These are phyloP conservation scores for Heterodera carotae DNA, from an alignment of 1,140 invertebrate species.

Conservation along the genomic window DNA sequence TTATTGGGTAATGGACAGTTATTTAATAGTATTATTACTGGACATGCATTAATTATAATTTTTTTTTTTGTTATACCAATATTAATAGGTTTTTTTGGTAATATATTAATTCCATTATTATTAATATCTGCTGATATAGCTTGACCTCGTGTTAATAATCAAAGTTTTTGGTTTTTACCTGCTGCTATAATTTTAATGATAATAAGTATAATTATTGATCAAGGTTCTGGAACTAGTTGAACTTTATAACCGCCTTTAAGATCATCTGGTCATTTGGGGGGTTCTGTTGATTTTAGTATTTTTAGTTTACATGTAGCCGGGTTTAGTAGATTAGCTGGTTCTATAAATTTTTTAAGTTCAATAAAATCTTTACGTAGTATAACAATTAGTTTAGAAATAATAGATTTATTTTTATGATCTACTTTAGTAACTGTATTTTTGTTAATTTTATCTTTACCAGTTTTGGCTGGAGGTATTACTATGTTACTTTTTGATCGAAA, in stretches of 20 bases:
- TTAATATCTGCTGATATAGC: too few species aligned
- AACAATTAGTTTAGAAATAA: background rate
- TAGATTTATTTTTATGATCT: slow-evolving; percentile 71
- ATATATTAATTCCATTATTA: too few species aligned
- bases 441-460: slow-evolving; percentile 73
- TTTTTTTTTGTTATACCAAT: too few species aligned
- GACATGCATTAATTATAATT: too few species aligned
- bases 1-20: too few species aligned
- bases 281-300: background rate
- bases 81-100: too few species aligned
- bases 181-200: too few species aligned
- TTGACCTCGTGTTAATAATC: too few species aligned
- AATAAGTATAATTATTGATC: too few species aligned
- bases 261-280: background rate
- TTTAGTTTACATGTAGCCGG: background rate
- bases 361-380: background rate
- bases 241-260: background rate
- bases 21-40: too few species aligned
- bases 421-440: slow-evolving; percentile 74
- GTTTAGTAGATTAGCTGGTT: background rate
- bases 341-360: background rate
- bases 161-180: too few species aligned
- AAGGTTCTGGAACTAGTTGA: background rate
- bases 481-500: slow-evolving; percentile 76
- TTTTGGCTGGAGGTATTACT: slow-evolving; percentile 76